Conservation (phyloP, 2,888 invertebrate genomes). For the Temnothorax unifasciatus region DNA sequence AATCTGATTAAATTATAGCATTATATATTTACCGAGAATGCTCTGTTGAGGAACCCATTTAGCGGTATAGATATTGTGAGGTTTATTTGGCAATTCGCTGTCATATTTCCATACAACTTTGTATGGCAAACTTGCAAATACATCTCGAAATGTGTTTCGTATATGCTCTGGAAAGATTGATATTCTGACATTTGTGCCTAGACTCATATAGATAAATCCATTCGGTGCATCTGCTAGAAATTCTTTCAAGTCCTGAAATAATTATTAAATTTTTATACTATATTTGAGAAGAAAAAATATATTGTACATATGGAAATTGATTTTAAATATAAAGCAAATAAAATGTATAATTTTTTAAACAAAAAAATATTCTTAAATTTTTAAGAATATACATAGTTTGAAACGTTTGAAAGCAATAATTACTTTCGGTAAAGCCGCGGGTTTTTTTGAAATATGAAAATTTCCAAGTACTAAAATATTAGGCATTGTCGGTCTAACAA, state of each 20-base stretch:
- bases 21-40: conserved; percentile 67
- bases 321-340: background rate
- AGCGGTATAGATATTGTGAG: conserved; percentile 65
- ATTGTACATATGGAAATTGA: background rate
- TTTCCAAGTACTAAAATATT: conserved; percentile 64
- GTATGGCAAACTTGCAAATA: conserved; percentile 69
- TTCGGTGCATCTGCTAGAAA: conserved; percentile 67
- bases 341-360: background rate
- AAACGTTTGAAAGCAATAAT: conserved; percentile 5
- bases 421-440: conserved; percentile 50
- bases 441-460: conserved; percentile 57
- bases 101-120: conserved; percentile 76
- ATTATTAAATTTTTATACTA: background rate
- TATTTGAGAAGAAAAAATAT: background rate
- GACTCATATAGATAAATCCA: conserved; percentile 77
- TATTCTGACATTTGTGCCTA: conserved; percentile 68
- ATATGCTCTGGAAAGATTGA: conserved; percentile 25
- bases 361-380: no score
- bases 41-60: conserved; percentile 76
- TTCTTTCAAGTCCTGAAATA: conserved; percentile 64
- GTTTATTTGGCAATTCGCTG: conserved; percentile 50
- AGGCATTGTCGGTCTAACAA: conserved; percentile 52
- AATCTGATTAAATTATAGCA: background rate
- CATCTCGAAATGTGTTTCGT: conserved; percentile 58
- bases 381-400: background rate